phyloP scores from a whole-genome alignment of 2,113 vertebrate genomes.

The Sturnus vulgaris region DNA sequence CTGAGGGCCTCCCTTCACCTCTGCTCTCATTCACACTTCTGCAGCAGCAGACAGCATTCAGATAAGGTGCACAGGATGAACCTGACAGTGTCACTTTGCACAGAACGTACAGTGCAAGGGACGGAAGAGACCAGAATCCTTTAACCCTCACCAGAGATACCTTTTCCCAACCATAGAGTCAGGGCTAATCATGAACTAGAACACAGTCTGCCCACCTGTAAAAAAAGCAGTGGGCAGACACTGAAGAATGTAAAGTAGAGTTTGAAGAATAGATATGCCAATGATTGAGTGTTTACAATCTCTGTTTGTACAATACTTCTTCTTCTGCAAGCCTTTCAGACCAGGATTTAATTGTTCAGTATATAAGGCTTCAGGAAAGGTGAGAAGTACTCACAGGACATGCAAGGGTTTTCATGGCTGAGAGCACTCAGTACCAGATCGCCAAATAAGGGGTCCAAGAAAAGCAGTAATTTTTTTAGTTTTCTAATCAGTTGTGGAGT shows the following conservation, averaged over 20 bases:
- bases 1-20: neutral
- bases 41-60: neutral
- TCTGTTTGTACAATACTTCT: neutral
- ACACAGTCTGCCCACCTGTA: neutral
- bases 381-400: neutral
- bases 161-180: neutral
- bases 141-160: neutral
- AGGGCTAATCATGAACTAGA: neutral
- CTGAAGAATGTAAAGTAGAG: neutral
- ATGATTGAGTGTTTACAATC: neutral
- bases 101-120: rapidly evolving
- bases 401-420: neutral
- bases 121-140: neutral
- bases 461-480: neutral
- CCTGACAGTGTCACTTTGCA: rapidly evolving
- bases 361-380: neutral
- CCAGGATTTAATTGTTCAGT: neutral
- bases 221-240: neutral
- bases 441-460: neutral
- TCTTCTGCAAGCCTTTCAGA: neutral
- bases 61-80: neutral
- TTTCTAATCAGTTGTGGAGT: neutral
- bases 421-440: neutral
- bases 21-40: neutral
- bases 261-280: neutral